Base-by-base conservation (phyloP, 2,113 vertebrate genomes). In the Crotalus tigris region DNA sequence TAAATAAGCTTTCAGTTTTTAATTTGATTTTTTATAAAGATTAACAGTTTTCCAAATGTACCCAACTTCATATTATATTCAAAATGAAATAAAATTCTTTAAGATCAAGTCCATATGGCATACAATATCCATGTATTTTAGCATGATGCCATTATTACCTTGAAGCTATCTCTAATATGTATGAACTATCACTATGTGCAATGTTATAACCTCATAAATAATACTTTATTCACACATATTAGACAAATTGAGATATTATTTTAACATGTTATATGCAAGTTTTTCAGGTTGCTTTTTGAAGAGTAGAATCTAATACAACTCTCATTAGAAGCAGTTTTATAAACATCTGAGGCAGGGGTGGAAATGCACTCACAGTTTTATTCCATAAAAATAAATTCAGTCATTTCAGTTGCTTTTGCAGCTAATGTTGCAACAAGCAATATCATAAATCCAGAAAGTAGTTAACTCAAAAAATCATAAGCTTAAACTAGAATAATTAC, bases 61-160 rank as follows among this genome's bases (percentile, higher is more conserved):
- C 85, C 81, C n/a, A 90, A 61, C 88, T 93, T 93, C 92, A 93
- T 93, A 64, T 24, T 61, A 61, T 8, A 49, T 39, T 90, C 57
- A 51, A 64, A 90, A 87, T 59, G 58, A 90, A 93, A 93, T 90
- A 85, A 46, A 86, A 59, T 90, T 90, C 9, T 90, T 81, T 93
- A 93, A 90, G 75, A 89, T 93, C 75, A 90, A 86, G 53, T 53
- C n/a, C 57, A 86, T 33, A 86, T 93, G 88, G 90, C 88, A 86
- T 81, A 93, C 90, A 90, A 93, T 90, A 46, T 58, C 49, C 90
- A 86, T 90, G 81, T 90, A 54, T 93, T 93, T 90, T 93, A 87
- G 81, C n/a, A 90, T 93, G 55, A 64, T 33, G n/a, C 49, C 57
- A 87, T 90, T 90, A 90, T 90, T 90, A 90, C 89, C 89, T 93